Evolutionary conservation across 2,797 vertebrate genomes (phyloP).

Genomic region (Oceanodroma leucorhoa): DNA sequence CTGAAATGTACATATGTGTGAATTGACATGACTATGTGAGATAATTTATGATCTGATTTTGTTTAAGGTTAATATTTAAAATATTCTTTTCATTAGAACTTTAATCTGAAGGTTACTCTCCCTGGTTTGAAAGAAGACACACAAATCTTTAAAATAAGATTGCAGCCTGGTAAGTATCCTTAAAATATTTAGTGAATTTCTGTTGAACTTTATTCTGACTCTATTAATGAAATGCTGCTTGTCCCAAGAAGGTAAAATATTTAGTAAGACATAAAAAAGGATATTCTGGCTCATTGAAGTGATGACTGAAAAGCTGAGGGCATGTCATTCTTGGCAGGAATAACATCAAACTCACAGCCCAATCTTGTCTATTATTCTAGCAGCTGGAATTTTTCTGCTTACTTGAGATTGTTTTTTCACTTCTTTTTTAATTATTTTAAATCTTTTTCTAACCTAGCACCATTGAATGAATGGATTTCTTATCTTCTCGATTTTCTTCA

Average conservation of each 20-base stretch:
- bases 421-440: neutral
- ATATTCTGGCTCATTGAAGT: neutral
- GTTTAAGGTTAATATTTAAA: constrained; percentile 27
- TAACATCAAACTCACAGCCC: neutral
- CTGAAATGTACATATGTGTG: neutral
- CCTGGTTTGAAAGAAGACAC: constrained; percentile 82
- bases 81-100: constrained; percentile 74
- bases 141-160: constrained; percentile 76
- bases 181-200: neutral
- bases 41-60: neutral
- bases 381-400: neutral
- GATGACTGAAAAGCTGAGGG: neutral
- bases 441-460: neutral
- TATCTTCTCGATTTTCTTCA: neutral
- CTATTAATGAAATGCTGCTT: neutral
- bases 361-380: neutral
- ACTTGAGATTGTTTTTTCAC: neutral
- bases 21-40: neutral
- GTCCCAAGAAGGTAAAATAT: neutral
- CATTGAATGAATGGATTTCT: neutral
- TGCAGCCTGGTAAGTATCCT: constrained; percentile 83
- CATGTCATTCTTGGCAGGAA: neutral
- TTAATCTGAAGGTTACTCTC: constrained; percentile 81
- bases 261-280: neutral
- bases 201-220: neutral